phyloP scores from a whole-genome alignment of 1,140 invertebrate genomes.

The Lethrus apterus region DNA sequence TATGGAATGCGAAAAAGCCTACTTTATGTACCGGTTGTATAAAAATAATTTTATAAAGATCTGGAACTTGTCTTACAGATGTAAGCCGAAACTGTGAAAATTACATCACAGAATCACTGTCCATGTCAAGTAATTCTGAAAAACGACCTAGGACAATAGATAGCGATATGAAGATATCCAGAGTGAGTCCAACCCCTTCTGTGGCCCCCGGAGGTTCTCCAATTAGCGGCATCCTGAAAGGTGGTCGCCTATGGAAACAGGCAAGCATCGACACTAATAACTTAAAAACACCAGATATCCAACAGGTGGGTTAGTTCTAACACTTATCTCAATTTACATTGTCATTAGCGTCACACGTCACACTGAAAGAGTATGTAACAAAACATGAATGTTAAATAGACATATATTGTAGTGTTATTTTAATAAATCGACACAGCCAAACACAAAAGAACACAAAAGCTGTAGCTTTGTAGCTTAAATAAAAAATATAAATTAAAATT shows the following conservation, averaged over 20 bases:
- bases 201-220: constrained; percentile 42
- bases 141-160: constrained; percentile 41
- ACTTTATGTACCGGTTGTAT: no score
- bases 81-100: constrained; percentile 41
- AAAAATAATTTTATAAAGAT: no score
- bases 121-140: constrained; percentile 61
- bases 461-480: no score
- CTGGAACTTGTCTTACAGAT: constrained; percentile 18
- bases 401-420: no score
- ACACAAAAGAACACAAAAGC: no score
- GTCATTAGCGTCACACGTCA: no score
- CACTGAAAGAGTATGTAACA: no score
- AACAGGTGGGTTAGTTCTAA: constrained; percentile 23
- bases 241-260: constrained; percentile 55
- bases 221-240: constrained; percentile 54
- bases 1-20: no score
- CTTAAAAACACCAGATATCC: constrained; percentile 16
- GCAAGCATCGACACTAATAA: constrained; percentile 35
- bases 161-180: constrained; percentile 21
- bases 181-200: constrained; percentile 25
- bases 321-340: no score
- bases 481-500: no score
- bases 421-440: no score
- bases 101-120: constrained; percentile 61
- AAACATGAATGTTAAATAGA: no score